Evolutionary conservation across 1,140 invertebrate genomes (phyloP).

Genomic region (Linepithema humile): DNA sequence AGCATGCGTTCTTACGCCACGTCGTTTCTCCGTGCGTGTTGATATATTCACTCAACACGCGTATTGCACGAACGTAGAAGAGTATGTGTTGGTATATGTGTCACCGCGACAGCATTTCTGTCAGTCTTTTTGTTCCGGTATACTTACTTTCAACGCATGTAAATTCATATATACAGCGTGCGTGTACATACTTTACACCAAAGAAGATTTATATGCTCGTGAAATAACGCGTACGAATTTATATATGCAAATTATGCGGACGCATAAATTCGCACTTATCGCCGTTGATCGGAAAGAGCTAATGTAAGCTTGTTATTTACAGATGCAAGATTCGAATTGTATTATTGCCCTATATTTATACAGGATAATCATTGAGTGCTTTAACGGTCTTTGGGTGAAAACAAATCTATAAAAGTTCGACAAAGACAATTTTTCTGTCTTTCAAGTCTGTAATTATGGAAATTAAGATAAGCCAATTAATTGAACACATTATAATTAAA

Average conservation of each 20-base stretch:
- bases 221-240: constrained; percentile 25
- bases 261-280: constrained; percentile 45
- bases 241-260: constrained; percentile 46
- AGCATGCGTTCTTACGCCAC: constrained; percentile 14
- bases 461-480: constrained; percentile 12
- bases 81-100: not conserved
- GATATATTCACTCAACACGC: no score
- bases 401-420: not conserved
- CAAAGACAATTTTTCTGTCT: not conserved
- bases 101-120: constrained; percentile 13
- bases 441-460: not conserved
- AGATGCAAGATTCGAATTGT: not conserved
- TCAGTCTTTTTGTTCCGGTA: constrained; percentile 30
- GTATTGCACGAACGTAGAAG: not conserved
- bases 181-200: constrained; percentile 7
- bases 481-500: not conserved
- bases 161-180: not conserved
- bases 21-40: constrained; percentile 9
- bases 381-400: not conserved
- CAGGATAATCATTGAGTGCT: not conserved
- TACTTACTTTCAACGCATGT: constrained; percentile 20
- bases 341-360: not conserved
- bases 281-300: constrained; percentile 25
- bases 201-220: constrained; percentile 23
- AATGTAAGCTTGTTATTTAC: constrained; percentile 7